Evolutionary conservation across 2,888 invertebrate genomes (phyloP).

Genomic region (Argyresthia albistria): DNA sequence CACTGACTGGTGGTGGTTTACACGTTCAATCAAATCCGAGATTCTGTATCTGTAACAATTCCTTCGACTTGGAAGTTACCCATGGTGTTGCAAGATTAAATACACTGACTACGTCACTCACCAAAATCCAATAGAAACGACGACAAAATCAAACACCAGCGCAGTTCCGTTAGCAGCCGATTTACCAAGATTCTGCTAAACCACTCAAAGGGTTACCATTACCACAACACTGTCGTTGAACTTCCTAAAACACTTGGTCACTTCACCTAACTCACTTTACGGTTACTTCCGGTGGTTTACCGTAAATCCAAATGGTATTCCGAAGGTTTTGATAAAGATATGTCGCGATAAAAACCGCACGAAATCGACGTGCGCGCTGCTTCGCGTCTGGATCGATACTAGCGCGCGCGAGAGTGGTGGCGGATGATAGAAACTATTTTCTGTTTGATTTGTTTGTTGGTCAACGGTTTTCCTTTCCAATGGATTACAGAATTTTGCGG

Average conservation of each 20-base stretch:
- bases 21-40: too few species aligned
- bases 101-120: slow-evolving; percentile 12
- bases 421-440: not conserved
- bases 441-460: not conserved
- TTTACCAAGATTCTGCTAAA: slow-evolving; percentile 46
- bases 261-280: not conserved
- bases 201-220: slow-evolving; percentile 41
- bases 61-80: not conserved
- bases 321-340: not conserved
- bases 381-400: slow-evolving; percentile 35
- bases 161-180: slow-evolving; percentile 48
- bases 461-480: too few species aligned
- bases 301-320: not conserved
- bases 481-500: too few species aligned
- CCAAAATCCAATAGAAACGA: slow-evolving; percentile 45
- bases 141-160: slow-evolving; percentile 35
- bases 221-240: slow-evolving; percentile 13
- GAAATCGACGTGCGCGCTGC: slow-evolving; percentile 11
- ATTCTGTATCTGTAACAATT: not conserved
- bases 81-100: not conserved
- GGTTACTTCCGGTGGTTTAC: not conserved
- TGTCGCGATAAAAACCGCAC: not conserved
- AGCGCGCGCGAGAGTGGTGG: slow-evolving; percentile 28
- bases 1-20: too few species aligned
- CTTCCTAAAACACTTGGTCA: not conserved